Evolutionary conservation across 2,113 vertebrate species (phyloP), one percentile per base, ranked within the genome.

Genomic region (Elanoides forficatus): DNA sequence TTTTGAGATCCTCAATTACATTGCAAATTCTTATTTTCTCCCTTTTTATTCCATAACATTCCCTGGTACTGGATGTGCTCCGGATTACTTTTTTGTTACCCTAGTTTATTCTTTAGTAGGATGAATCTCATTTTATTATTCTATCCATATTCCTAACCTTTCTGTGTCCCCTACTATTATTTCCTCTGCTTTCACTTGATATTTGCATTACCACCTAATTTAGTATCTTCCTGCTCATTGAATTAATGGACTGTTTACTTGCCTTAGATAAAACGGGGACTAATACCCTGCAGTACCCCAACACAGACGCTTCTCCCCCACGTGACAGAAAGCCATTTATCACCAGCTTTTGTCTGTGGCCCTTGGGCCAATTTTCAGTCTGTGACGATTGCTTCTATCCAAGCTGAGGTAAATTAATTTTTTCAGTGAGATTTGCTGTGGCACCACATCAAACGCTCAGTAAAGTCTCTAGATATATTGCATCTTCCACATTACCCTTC

Each of bases 141-240:
- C 95, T 91, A 13, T 29, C 81, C 81, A 1, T 42, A 47, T 86
- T 84, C 85, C 62, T 95, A 60, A 74, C 74, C 94, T 70, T 85
- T 34, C 48, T 9, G 34, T 73, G 86, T 66, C 72, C 93, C 82
- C 96, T 91, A 63, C 89, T 80, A 62, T 80, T 83, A 42, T 88
- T 95, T 93, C 85, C 94, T 81, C 92, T 78, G 76, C 93, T 93
- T 81, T 89, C 92, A 73, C 47, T 88, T 58, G 86, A 40, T 93
- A 96, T 97, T 84, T 97, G 63, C 86, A 76, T 96, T 89, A 85
- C 72, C 93, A 94, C 95, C 92, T 94, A 96, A 95, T 94, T 94
- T 94, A 94, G 55, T 85, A 38, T 95, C 91, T 89, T 97, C 81
- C 27, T 88, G 42, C 94, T 81, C 81, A 5, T 42, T 94, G 93